Conservation (phyloP, 2,888 invertebrate genomes). For the Sturmia bella region DNA sequence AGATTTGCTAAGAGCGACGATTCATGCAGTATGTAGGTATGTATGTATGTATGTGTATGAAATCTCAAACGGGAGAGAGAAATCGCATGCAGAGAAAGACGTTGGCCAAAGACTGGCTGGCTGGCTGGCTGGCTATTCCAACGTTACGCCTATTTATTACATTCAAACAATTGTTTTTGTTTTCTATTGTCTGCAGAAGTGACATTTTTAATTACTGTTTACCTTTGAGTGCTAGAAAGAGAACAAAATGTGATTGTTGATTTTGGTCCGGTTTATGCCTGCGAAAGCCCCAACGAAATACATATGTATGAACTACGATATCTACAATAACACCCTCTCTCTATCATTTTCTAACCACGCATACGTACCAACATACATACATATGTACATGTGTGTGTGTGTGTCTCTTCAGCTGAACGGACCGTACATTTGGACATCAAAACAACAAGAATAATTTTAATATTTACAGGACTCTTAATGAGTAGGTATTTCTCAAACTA, state of each 20-base stretch:
- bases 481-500: too few relatives aligned
- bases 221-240: slow-evolving; percentile 70
- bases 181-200: slow-evolving; percentile 74
- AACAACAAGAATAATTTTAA: background rate
- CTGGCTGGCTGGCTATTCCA: slow-evolving; percentile 73
- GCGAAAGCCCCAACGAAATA: slow-evolving; percentile 32
- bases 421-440: slow-evolving; percentile 2
- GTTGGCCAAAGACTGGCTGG: slow-evolving; percentile 38
- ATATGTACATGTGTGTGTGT: too few relatives aligned
- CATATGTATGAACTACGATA: too few relatives aligned
- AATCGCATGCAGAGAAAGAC: slow-evolving; percentile 11
- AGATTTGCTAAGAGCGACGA: slow-evolving; percentile 43
- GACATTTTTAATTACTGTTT: slow-evolving; percentile 78
- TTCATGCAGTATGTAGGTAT: too few relatives aligned
- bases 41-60: too few relatives aligned
- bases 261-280: background rate
- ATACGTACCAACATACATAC: too few relatives aligned
- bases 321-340: slow-evolving; percentile 52
- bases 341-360: background rate
- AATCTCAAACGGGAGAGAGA: slow-evolving; percentile 64
- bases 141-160: slow-evolving; percentile 77
- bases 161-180: slow-evolving; percentile 46
- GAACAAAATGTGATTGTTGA: slow-evolving; percentile 42
- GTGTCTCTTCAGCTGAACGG: slow-evolving; percentile 1
- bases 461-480: too few relatives aligned